These are phyloP conservation scores for Luehdorfia chinensis DNA, from an alignment of 1,140 invertebrate species.

Conservation along the genomic window DNA sequence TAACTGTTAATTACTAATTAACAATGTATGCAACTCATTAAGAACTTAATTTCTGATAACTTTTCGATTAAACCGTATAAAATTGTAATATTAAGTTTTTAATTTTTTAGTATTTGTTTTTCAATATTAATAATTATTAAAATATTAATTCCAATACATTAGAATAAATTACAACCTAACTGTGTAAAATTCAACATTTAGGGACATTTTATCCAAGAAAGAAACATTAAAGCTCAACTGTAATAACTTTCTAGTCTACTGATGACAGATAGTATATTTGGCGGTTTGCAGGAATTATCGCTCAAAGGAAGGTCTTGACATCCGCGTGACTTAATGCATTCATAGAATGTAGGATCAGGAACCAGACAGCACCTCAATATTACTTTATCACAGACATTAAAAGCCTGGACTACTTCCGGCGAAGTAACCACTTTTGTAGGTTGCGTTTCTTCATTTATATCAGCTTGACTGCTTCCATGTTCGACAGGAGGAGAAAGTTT, in stretches of 20 bases:
- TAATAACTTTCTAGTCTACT: constrained; percentile 4
- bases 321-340: constrained; percentile 5
- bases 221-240: background rate
- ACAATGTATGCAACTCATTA: no score
- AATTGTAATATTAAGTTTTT: no score
- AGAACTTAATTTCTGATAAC: no score
- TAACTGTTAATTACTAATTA: no score
- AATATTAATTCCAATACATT: no score
- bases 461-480: constrained; percentile 33
- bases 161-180: no score
- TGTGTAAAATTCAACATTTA: no score
- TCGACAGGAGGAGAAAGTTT: constrained; percentile 26
- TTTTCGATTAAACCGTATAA: no score
- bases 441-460: constrained; percentile 21
- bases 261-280: background rate
- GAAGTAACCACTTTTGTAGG: background rate
- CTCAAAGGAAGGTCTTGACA: constrained; percentile 1
- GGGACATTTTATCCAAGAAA: no score
- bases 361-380: constrained; percentile 4
- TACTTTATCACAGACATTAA: background rate
- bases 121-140: no score
- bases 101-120: no score
- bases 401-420: background rate
- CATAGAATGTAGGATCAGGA: background rate
- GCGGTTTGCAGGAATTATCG: constrained; percentile 1